These are phyloP conservation scores for Pongo pygmaeus DNA, from an alignment of 2,113 vertebrate genomes.

Conservation along the genomic window DNA sequence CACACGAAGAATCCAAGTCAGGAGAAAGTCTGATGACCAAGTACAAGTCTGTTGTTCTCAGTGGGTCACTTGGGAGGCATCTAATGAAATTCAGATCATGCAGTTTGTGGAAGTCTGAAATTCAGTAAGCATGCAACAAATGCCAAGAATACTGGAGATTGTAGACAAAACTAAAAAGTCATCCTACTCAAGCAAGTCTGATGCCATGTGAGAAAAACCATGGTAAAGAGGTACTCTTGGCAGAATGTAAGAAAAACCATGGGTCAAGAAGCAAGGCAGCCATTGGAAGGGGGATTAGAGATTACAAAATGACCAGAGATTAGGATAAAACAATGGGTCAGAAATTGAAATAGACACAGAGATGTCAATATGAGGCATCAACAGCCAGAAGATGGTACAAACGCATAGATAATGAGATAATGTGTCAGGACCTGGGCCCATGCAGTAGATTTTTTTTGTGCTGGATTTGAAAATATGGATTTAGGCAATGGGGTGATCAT, in stretches of 20 bases:
- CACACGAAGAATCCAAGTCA: not conserved
- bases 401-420: too few relatives aligned
- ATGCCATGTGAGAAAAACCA: not conserved
- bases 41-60: not conserved
- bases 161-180: not conserved
- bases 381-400: not conserved
- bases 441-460: too few relatives aligned
- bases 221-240: not conserved
- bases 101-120: not conserved
- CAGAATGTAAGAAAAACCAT: not conserved
- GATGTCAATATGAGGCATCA: not conserved
- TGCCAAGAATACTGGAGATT: not conserved
- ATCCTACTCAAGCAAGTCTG: not conserved
- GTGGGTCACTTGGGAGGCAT: not conserved
- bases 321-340: not conserved
- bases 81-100: not conserved
- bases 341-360: not conserved
- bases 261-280: not conserved
- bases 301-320: not conserved
- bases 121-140: not conserved
- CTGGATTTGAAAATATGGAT: not conserved
- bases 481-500: not conserved
- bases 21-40: not conserved
- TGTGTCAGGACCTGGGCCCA: not conserved
- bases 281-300: too few relatives aligned